Base-by-base conservation (phyloP, 2,113 vertebrate species). In the Tursiops truncatus region DNA sequence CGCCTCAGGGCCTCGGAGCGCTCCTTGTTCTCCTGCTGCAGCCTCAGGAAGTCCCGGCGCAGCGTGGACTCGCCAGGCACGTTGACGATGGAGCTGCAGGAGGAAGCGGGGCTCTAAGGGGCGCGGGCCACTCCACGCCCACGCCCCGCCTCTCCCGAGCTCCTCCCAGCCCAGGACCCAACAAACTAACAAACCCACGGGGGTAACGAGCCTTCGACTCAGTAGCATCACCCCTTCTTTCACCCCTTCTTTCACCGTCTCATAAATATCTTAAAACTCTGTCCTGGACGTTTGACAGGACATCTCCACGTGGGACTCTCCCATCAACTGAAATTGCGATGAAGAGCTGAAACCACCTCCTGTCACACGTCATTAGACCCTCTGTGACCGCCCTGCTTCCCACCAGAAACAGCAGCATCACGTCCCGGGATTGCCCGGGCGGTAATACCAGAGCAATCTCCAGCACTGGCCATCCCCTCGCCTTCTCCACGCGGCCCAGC, bases 11-110 rank as follows among this genome's bases (percentile, higher is more conserved):
- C 99, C 98, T 99, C 99, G 0, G 99, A 99, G 11, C 99, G 99
- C 96, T 99, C 99, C 99, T 99, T 99, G 98, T 99, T 99, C 99
- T 99, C 99, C 99, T 99, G 99, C 98, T 99, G 99, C 93, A 99
- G 98, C 4, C 99, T 99, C 98, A 99, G 99, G 98, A 99, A 99
- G 99, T 99, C 99, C 44, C 99, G 99, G 25, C 99, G 99, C 92
- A 99, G 98, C 1, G 99, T 99, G 0, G 99, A 99, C 98, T 99
- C 99, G 8, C 99, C 99, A 47, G 99, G 99, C 94, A 99, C 99
- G 41, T 99, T 99, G 95, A 99, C 99, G 77, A 99, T 99, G 93
- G 99, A 99, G 98, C 99, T 99, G 92, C 0, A 13, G 74, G 53
- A 53, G 18, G 44, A 83, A 94, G 63, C 0, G 15, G 68, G 15